phyloP scores from a whole-genome alignment of 2,888 invertebrate genomes.

The Napeogenes inachia region DNA sequence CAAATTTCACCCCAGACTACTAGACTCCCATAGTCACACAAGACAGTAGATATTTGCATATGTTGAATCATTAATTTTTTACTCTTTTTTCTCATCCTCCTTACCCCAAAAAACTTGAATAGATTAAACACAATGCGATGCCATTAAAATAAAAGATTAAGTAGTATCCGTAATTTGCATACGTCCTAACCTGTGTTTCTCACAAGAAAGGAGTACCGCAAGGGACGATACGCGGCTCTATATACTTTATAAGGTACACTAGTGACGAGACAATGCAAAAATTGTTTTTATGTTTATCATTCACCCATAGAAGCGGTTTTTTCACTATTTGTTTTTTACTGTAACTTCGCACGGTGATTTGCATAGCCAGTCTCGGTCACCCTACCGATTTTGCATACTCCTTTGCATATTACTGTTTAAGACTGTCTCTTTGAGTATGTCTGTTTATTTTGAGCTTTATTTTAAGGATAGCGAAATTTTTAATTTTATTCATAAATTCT shows the following conservation, averaged over 20 bases:
- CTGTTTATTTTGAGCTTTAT: conserved; percentile 71
- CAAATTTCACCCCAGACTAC: conserved; percentile 27
- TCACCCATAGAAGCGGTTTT: conserved; percentile 69
- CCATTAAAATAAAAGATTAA: conserved; percentile 77
- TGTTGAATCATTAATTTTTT: conserved; percentile 67
- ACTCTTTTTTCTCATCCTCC: conserved; percentile 48
- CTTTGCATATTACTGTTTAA: conserved; percentile 69
- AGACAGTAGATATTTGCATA: conserved; percentile 64
- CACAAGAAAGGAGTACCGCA: conserved; percentile 56
- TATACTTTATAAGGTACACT: conserved; percentile 55
- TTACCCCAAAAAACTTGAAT: conserved; percentile 58
- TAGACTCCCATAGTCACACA: conserved; percentile 56
- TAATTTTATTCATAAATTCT: conserved; percentile 63
- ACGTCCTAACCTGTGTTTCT: conserved; percentile 52
- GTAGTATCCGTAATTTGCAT: conserved; percentile 68
- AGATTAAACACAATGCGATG: conserved; percentile 70
- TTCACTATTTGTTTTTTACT: conserved; percentile 70
- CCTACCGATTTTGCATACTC: conserved; percentile 55
- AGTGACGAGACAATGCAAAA: conserved; percentile 63
- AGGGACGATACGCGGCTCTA: conserved; percentile 52
- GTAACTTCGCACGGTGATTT: conserved; percentile 74
- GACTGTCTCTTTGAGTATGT: conserved; percentile 55
- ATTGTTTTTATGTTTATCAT: conserved; percentile 70
- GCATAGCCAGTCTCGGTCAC: conserved; percentile 68
- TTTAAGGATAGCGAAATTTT: conserved; percentile 64